Conservation (phyloP, 2,888 invertebrate species). For the Conistra vaccinii region DNA sequence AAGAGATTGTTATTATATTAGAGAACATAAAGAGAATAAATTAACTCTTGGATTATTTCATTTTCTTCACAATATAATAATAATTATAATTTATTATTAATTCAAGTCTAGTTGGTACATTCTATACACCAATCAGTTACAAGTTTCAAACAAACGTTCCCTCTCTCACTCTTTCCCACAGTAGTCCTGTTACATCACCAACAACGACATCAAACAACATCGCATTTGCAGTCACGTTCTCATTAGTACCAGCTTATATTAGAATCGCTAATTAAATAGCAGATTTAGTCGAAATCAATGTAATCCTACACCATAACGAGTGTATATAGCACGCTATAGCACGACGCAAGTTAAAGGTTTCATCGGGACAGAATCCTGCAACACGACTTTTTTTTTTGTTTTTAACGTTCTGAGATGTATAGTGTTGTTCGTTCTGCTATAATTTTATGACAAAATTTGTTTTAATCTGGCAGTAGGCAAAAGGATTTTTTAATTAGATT, state of each 20-base stretch:
- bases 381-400: too few species aligned
- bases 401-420: too few species aligned
- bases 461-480: too few species aligned
- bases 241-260: conserved; percentile 50
- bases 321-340: background rate
- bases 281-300: conserved; percentile 45
- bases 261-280: conserved; percentile 44
- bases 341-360: background rate
- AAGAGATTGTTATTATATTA: conserved; percentile 1
- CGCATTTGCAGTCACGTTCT: conserved; percentile 44
- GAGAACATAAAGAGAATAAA: background rate
- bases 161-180: background rate
- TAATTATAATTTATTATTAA: too few species aligned
- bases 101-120: background rate
- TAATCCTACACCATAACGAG: conserved; percentile 27
- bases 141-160: background rate
- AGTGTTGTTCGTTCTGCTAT: too few species aligned
- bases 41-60: too few species aligned
- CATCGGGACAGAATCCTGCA: too few species aligned
- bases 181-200: background rate
- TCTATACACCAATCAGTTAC: too few species aligned
- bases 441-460: too few species aligned
- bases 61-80: background rate
- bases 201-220: conserved; percentile 25
- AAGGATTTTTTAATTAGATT: too few species aligned